These are phyloP conservation scores for Menidia menidia DNA, from an alignment of 2,797 vertebrate genomes.

Conservation along the genomic window DNA sequence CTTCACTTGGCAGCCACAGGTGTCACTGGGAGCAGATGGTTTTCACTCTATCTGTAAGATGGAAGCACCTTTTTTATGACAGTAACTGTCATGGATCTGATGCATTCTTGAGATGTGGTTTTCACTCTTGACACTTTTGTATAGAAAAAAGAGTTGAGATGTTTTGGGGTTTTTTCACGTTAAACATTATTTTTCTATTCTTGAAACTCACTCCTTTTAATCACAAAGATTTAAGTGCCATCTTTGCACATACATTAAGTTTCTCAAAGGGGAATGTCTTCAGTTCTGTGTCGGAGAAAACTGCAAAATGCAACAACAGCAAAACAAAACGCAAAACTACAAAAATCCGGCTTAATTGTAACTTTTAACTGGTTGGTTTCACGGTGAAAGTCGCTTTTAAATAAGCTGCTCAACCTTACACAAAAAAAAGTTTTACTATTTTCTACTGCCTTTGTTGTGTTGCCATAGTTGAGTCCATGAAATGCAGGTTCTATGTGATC, in stretches of 20 bases:
- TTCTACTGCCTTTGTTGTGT: no score
- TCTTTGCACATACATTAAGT: slow-evolving; percentile 8
- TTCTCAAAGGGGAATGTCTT: slow-evolving; percentile 6
- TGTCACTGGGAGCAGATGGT: slow-evolving; percentile 46
- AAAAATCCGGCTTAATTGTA: neutral
- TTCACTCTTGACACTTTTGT: slow-evolving; percentile 17
- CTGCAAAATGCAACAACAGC: neutral
- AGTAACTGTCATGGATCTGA: slow-evolving; percentile 7
- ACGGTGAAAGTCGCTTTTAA: neutral
- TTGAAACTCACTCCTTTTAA: neutral
- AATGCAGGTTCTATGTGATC: neutral
- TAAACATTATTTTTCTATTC: neutral
- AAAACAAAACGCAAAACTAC: no score
- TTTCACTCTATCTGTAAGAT: slow-evolving; percentile 32
- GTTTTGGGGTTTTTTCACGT: neutral
- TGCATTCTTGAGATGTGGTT: slow-evolving; percentile 1
- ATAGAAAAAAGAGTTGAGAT: neutral
- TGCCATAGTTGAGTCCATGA: neutral
- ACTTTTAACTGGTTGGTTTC: slow-evolving; percentile 7
- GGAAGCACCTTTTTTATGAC: slow-evolving; percentile 24
- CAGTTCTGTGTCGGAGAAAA: neutral
- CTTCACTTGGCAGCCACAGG: slow-evolving; percentile 50
- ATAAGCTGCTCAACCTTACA: neutral
- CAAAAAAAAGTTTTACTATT: no score
- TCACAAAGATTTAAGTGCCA: neutral